Conservation (phyloP, 2,888 invertebrate species). For the Metacarcinus magister region DNA sequence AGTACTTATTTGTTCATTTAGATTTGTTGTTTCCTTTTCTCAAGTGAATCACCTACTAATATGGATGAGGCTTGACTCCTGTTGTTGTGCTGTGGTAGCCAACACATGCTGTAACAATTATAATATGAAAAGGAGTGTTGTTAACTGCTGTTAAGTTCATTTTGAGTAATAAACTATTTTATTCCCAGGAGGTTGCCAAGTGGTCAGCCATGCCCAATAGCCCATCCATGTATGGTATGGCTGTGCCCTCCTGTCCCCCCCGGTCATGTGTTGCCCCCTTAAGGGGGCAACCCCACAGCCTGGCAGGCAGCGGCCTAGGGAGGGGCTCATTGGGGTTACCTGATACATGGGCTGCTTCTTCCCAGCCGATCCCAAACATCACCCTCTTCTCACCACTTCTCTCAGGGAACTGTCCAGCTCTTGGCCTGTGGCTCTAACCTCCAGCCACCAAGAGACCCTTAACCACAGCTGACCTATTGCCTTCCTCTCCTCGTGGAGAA, state of each 20-base stretch:
- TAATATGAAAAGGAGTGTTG: slow-evolving; percentile 17
- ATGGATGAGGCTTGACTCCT: slow-evolving; percentile 48
- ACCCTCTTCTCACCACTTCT: slow-evolving; percentile 74
- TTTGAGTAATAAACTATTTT: slow-evolving; percentile 74
- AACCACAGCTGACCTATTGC: slow-evolving; percentile 31
- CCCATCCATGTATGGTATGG: slow-evolving; percentile 77
- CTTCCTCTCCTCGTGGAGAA: slow-evolving; percentile 49
- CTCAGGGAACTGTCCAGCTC: slow-evolving; percentile 71
- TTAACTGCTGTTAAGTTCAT: slow-evolving; percentile 40
- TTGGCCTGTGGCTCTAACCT: slow-evolving; percentile 31
- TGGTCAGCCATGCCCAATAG: slow-evolving; percentile 79
- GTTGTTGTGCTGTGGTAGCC: background rate
- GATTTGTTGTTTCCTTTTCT: background rate
- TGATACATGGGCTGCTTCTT: slow-evolving; percentile 72
- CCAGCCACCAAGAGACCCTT: slow-evolving; percentile 26
- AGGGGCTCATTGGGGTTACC: slow-evolving; percentile 76
- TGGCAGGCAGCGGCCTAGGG: slow-evolving; percentile 69
- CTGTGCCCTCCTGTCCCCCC: slow-evolving; percentile 77
- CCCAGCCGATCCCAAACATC: slow-evolving; percentile 73
- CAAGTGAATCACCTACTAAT: background rate
- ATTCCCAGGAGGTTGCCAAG: slow-evolving; percentile 79
- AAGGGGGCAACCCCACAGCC: slow-evolving; percentile 68
- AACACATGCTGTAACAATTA: slow-evolving; percentile 32
- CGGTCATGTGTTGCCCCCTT: slow-evolving; percentile 75
- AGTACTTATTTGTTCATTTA: slow-evolving; percentile 34